phyloP scores from a whole-genome alignment of 1,140 invertebrate genomes.

The Amyelois transitella region DNA sequence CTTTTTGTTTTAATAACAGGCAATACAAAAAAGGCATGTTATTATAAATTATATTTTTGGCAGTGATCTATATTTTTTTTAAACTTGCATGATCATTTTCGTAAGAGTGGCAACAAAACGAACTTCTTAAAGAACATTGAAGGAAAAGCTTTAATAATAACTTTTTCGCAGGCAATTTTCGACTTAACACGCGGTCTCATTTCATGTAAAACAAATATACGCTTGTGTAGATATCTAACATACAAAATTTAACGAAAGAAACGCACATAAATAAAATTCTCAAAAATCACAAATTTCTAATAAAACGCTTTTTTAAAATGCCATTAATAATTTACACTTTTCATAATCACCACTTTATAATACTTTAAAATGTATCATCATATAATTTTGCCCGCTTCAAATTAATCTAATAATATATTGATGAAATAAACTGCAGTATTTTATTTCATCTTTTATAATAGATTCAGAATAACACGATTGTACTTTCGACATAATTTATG shows the following conservation, averaged over 20 bases:
- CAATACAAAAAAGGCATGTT: neutral
- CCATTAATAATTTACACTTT: neutral
- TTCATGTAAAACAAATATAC: neutral
- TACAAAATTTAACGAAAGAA: neutral
- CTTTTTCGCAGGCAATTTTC: neutral
- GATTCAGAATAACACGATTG: neutral
- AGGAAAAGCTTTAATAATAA: neutral
- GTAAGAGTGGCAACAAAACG: neutral
- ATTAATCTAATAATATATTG: neutral
- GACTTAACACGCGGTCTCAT: neutral
- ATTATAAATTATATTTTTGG: too few species aligned
- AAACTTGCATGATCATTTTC: neutral
- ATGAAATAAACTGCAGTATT: neutral
- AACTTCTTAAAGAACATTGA: neutral
- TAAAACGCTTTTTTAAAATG: too few species aligned
- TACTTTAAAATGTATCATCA: neutral
- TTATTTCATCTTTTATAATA: neutral
- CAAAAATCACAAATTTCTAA: neutral
- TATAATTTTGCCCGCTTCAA: neutral
- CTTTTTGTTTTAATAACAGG: too few species aligned
- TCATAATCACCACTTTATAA: neutral
- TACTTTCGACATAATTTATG: too few species aligned
- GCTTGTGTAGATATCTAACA: neutral
- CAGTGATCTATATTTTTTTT: too few species aligned
- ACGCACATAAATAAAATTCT: neutral